These are phyloP conservation scores for Drosophila macrothrix DNA, from an alignment of 2,888 invertebrate species.

Conservation along the genomic window DNA sequence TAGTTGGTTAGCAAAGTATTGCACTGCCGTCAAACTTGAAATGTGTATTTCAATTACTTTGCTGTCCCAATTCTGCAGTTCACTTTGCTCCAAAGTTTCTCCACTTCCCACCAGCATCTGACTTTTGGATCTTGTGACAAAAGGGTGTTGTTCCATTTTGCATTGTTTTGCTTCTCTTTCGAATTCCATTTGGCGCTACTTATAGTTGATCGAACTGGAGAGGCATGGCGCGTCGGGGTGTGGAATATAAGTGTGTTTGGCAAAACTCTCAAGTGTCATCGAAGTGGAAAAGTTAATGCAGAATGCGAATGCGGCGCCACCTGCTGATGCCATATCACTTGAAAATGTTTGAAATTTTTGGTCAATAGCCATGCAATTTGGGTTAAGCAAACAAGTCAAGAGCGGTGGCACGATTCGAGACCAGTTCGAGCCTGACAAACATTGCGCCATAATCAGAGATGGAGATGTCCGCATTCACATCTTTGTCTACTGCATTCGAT, in stretches of 20 bases:
- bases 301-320: constrained; percentile 40
- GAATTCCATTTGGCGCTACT: constrained; percentile 32
- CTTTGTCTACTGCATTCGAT: constrained; percentile 66
- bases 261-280: constrained; percentile 66
- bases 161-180: constrained; percentile 26
- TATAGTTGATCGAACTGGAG: constrained; percentile 61
- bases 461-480: constrained; percentile 33
- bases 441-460: constrained; percentile 71
- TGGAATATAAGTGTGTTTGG: constrained; percentile 51
- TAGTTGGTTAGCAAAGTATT: neutral
- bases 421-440: constrained; percentile 53
- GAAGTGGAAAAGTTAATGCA: constrained; percentile 54
- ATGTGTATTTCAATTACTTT: neutral
- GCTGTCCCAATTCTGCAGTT: constrained; percentile 2
- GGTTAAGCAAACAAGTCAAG: constrained; percentile 74
- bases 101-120: neutral
- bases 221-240: neutral
- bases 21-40: neutral
- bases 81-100: no score
- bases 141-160: constrained; percentile 27
- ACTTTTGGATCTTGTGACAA: constrained; percentile 13
- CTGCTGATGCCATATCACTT: constrained; percentile 43
- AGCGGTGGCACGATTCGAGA: constrained; percentile 15
- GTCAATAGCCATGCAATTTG: constrained; percentile 77
- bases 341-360: constrained; percentile 65